Conservation (phyloP, 2,113 vertebrate genomes). For the Tympanuchus pallidicinctus region DNA sequence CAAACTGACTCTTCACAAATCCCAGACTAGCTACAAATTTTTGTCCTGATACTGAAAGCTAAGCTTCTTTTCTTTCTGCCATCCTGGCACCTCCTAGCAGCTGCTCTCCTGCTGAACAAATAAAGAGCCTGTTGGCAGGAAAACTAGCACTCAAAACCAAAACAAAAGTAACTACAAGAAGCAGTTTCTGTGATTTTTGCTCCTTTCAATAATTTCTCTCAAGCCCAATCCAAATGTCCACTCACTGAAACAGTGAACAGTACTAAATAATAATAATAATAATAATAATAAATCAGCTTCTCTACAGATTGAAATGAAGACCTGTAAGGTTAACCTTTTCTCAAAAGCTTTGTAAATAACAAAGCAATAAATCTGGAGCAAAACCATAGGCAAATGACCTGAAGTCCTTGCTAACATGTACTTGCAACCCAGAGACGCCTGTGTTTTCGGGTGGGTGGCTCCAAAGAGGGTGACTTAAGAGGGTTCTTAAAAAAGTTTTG, state of each 20-base stretch:
- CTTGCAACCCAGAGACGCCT: not conserved
- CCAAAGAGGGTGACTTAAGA: not conserved
- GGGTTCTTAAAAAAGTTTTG: not conserved
- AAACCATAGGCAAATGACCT: not conserved
- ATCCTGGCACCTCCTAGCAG: not conserved
- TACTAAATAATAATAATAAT: not conserved
- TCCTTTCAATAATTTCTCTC: not conserved
- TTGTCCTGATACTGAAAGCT: not conserved
- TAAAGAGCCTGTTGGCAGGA: not conserved
- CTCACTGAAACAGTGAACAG: not conserved
- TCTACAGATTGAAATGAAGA: not conserved
- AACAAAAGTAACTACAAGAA: not conserved
- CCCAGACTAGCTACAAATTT: not conserved
- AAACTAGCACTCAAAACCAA: not conserved
- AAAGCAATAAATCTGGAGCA: not conserved
- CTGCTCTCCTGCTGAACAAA: not conserved
- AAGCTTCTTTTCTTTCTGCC: not conserved
- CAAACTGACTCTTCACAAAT: not conserved
- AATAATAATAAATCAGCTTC: not conserved
- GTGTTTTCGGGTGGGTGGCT: not conserved
- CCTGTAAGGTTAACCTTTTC: not conserved
- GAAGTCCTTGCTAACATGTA: not conserved
- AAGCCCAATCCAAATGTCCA: not conserved
- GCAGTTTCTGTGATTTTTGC: not conserved
- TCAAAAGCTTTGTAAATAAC: not conserved